Percentiles rank a stretch among this genome's conserved stretches.
Conservation (phyloP, 2,113 vertebrate species). For the Dicentrarchus labrax region DNA sequence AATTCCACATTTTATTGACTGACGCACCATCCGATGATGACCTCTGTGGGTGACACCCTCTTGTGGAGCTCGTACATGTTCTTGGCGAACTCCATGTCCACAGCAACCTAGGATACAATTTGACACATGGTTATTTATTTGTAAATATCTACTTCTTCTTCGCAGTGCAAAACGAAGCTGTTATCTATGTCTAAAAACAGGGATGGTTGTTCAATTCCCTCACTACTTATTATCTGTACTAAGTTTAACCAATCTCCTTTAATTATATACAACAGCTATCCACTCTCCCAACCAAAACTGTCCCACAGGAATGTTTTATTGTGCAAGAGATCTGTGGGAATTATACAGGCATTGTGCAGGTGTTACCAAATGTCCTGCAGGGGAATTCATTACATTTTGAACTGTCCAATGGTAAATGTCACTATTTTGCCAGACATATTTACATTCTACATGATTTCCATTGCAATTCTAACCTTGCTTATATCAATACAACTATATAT, state of each 20-base stretch:
- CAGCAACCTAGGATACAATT: conserved; percentile 88
- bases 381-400: background rate
- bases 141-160: background rate
- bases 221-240: background rate
- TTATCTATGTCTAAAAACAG: background rate
- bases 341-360: background rate
- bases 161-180: background rate
- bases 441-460: background rate
- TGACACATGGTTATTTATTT: background rate
- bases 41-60: conserved; percentile 96
- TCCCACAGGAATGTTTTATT: background rate
- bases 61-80: conserved; percentile 99
- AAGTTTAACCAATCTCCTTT: background rate
- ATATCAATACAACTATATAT: too few species aligned
- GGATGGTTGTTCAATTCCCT: background rate
- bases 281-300: background rate
- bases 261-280: too few species aligned
- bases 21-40: conserved; percentile 94
- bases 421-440: background rate
- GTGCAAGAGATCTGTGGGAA: background rate
- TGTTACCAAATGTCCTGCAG: background rate
- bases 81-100: conserved; percentile 99
- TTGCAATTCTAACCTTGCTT: background rate
- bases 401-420: background rate
- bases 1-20: background rate